phyloP scores from a whole-genome alignment of 2,113 vertebrate species.

The Porphyrio hochstetteri region DNA sequence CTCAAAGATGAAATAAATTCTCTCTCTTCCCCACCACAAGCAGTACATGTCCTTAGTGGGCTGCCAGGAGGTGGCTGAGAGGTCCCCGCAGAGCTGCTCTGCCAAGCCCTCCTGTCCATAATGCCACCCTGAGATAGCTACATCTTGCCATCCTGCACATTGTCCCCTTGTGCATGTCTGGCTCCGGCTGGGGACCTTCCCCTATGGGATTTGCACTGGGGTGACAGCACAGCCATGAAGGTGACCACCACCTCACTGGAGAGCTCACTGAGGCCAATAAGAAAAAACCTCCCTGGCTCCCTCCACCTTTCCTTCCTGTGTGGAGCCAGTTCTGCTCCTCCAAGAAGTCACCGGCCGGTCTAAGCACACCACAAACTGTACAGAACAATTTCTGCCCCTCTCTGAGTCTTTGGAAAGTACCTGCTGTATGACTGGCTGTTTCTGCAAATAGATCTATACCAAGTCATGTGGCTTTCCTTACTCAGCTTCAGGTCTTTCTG shows the following conservation, averaged over 20 bases:
- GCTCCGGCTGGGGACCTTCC: background rate
- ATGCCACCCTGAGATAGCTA: background rate
- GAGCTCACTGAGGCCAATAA: background rate
- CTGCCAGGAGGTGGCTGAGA: background rate
- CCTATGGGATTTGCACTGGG: background rate
- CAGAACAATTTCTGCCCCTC: background rate
- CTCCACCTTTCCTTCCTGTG: background rate
- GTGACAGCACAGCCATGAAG: background rate
- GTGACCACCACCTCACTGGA: background rate
- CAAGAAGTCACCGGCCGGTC: background rate
- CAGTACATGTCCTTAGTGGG: rapidly evolving
- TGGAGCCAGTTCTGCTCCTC: background rate
- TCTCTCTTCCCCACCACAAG: background rate
- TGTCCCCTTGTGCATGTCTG: background rate
- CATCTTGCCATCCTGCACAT: background rate
- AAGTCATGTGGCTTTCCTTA: background rate
- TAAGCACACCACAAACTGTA: background rate
- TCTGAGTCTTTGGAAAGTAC: conserved; percentile 40
- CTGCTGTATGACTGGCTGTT: background rate
- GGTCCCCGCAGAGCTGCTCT: background rate
- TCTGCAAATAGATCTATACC: conserved; percentile 2
- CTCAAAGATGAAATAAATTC: background rate
- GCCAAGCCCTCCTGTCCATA: background rate
- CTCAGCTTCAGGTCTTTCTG: background rate
- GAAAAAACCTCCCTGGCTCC: background rate